Percentiles rank a stretch among this genome's conserved stretches.
These are phyloP conservation scores for Eumacrocentrus americanus DNA, from an alignment of 2,888 invertebrate species.

Conservation along the genomic window DNA sequence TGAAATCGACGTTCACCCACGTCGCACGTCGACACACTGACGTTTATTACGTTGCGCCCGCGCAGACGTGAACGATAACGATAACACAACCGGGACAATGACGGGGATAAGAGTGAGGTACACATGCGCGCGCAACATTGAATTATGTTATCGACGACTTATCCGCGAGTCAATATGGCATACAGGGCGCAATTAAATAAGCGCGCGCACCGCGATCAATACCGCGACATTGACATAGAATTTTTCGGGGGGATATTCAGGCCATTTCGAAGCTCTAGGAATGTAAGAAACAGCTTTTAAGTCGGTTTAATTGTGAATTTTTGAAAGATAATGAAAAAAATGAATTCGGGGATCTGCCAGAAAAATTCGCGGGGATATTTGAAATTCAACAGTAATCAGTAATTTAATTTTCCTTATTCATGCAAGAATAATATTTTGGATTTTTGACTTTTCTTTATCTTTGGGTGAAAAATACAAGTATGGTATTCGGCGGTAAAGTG, in stretches of 20 bases:
- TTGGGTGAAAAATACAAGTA: too few species aligned
- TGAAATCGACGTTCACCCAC: background rate
- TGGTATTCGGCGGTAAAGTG: too few species aligned
- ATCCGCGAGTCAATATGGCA: background rate
- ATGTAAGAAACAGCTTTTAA: background rate
- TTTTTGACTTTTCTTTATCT: too few species aligned
- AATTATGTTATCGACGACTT: background rate
- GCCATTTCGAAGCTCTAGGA: background rate
- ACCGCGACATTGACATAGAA: background rate
- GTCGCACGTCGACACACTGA: background rate
- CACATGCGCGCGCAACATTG: background rate
- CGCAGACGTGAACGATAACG: background rate
- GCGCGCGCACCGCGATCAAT: background rate
- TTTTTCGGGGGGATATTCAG: background rate
- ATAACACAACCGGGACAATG: background rate
- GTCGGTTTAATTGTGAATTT: too few species aligned
- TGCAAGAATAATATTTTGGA: too few species aligned
- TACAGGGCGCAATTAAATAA: background rate
- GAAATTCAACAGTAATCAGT: too few species aligned
- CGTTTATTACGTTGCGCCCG: background rate
- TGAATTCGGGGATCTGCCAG: too few species aligned
- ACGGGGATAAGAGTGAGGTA: background rate
- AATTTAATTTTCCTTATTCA: too few species aligned
- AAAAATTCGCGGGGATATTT: too few species aligned
- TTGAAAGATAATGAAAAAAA: too few species aligned